Percentiles rank a stretch among this genome's conserved stretches.
These are phyloP conservation scores for Ailurus styani DNA, from an alignment of 2,113 vertebrate species.

Conservation along the genomic window DNA sequence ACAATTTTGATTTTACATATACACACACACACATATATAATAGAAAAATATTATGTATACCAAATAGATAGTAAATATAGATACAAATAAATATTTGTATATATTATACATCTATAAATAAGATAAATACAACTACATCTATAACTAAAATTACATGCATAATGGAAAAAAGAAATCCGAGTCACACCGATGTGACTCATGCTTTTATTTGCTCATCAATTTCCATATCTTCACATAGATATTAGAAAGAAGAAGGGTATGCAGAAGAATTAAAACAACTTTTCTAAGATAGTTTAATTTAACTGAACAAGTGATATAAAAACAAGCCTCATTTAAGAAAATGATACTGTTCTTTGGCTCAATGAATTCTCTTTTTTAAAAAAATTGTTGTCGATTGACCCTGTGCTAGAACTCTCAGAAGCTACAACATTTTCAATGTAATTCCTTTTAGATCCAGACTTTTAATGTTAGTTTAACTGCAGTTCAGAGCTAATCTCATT, in stretches of 20 bases:
- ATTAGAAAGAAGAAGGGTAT: neutral
- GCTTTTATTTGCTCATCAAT: neutral
- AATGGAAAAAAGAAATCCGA: neutral
- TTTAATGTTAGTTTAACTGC: neutral
- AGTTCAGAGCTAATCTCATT: constrained; percentile 7
- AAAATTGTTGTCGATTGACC: neutral
- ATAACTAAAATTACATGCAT: neutral
- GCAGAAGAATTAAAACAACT: neutral
- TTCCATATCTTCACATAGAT: neutral
- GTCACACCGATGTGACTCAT: neutral
- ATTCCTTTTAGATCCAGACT: neutral
- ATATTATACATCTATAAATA: neutral
- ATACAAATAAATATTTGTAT: neutral
- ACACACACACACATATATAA: neutral
- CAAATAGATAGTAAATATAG: neutral
- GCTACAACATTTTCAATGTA: neutral
- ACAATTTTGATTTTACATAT: neutral
- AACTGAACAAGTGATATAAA: neutral
- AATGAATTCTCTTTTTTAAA: neutral
- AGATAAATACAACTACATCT: neutral
- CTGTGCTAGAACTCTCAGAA: neutral
- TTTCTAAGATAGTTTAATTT: constrained; percentile 17
- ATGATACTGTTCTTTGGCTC: neutral
- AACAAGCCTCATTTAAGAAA: constrained; percentile 13
- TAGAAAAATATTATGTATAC: neutral